A percentile compares a stretch with the other conserved stretches of the same genome.
phyloP scores from a whole-genome alignment of 2,797 vertebrate species.

The Pelodytes ibericus region DNA sequence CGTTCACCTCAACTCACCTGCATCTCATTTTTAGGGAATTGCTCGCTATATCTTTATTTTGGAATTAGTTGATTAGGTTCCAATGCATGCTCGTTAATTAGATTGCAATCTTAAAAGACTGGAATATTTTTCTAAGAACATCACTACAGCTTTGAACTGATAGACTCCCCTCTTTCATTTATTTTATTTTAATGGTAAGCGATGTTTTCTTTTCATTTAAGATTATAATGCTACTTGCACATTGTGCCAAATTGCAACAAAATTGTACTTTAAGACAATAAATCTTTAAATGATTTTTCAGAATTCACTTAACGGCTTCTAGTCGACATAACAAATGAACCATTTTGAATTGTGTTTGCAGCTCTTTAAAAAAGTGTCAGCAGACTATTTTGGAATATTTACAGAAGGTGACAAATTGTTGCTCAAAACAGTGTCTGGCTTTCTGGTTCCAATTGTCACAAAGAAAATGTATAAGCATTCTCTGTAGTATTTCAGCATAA shows the following conservation, averaged over 20 bases:
- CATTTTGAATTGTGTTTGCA: slow-evolving; percentile 69
- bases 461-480: too few species aligned
- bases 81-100: too few species aligned
- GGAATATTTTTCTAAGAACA: too few species aligned
- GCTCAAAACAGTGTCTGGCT: slow-evolving; percentile 61
- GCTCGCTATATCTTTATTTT: too few species aligned
- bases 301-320: slow-evolving; percentile 68
- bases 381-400: slow-evolving; percentile 66
- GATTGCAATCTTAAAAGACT: too few species aligned
- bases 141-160: slow-evolving; percentile 53
- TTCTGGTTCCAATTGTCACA: slow-evolving; percentile 33
- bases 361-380: slow-evolving; percentile 69
- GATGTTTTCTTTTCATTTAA: slow-evolving; percentile 64
- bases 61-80: too few species aligned
- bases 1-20: too few species aligned
- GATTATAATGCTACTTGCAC: slow-evolving; percentile 63
- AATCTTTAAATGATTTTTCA: slow-evolving; percentile 70
- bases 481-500: too few species aligned
- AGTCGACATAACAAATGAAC: slow-evolving; percentile 73
- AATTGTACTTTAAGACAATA: slow-evolving; percentile 68
- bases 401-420: slow-evolving; percentile 68
- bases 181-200: slow-evolving; percentile 59
- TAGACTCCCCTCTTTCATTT: slow-evolving; percentile 58
- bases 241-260: slow-evolving; percentile 65
- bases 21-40: too few species aligned